phyloP scores from a whole-genome alignment of 2,797 vertebrate species.

The Okamejei kenojei region DNA sequence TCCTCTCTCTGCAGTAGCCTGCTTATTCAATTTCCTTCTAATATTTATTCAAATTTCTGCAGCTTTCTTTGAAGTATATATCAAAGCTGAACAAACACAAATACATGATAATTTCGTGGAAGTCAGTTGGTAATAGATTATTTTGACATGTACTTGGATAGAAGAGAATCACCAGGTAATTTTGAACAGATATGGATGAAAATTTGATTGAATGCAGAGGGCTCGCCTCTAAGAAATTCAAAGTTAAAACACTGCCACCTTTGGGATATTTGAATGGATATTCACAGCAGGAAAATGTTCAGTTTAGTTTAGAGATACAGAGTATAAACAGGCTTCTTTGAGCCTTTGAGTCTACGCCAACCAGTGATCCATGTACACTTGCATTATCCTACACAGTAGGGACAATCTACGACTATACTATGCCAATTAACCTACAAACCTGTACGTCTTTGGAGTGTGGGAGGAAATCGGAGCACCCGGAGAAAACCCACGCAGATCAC shows the following conservation, averaged over 20 bases:
- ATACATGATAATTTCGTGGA: not conserved
- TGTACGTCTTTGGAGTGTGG: too few relatives aligned
- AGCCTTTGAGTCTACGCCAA: too few relatives aligned
- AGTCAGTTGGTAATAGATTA: not conserved
- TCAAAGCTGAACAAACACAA: conserved; percentile 21
- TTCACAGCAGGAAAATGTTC: not conserved
- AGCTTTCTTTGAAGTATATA: not conserved
- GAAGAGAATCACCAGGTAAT: not conserved
- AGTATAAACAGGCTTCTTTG: too few relatives aligned
- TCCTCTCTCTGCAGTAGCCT: not conserved
- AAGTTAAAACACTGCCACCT: not conserved
- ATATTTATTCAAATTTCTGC: conserved; percentile 28
- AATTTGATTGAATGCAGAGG: not conserved
- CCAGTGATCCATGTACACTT: too few relatives aligned
- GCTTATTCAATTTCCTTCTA: not conserved
- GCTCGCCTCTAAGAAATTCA: not conserved
- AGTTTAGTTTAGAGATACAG: too few relatives aligned
- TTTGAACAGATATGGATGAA: conserved; percentile 4
- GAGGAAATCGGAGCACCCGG: too few relatives aligned
- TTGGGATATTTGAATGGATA: not conserved
- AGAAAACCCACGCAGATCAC: too few relatives aligned
- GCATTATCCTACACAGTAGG: too few relatives aligned
- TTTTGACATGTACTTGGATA: not conserved
- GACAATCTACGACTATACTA: too few relatives aligned
- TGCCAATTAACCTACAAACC: too few relatives aligned